Conservation (phyloP, 2,888 invertebrate species). For the Podotricha telesiphe region DNA sequence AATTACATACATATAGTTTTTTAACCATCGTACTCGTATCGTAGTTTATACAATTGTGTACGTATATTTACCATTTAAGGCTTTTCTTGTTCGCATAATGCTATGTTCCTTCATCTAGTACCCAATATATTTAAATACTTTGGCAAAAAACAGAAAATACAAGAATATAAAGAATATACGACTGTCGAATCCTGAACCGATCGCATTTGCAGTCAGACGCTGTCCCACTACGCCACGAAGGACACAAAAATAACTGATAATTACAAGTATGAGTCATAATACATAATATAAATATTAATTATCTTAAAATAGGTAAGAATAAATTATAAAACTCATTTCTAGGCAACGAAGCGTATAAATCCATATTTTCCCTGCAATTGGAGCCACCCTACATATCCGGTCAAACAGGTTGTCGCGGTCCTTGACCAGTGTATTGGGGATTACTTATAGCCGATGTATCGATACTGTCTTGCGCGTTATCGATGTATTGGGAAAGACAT, state of each 20-base stretch:
- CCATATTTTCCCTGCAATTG: constrained; percentile 54
- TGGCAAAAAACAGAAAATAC: no score
- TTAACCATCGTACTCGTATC: no score
- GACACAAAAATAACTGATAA: background rate
- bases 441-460: constrained; percentile 35
- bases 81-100: no score
- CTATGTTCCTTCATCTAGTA: no score
- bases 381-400: constrained; percentile 72
- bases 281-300: background rate
- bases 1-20: no score
- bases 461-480: constrained; percentile 33
- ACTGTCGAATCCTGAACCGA: no score
- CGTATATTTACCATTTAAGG: no score
- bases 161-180: no score
- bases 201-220: no score
- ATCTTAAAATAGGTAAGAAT: background rate
- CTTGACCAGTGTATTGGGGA: constrained; percentile 65
- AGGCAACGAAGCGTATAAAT: constrained; percentile 53
- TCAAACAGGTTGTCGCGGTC: constrained; percentile 70
- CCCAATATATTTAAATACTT: no score
- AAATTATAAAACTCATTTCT: constrained; percentile 9
- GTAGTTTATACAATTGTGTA: no score
- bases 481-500: constrained; percentile 31
- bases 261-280: background rate
- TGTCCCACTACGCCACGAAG: no score